Evolutionary conservation across 2,797 vertebrate genomes (phyloP), one percentile per base, ranked within the genome.

Genomic region (Intellagama lesueurii): DNA sequence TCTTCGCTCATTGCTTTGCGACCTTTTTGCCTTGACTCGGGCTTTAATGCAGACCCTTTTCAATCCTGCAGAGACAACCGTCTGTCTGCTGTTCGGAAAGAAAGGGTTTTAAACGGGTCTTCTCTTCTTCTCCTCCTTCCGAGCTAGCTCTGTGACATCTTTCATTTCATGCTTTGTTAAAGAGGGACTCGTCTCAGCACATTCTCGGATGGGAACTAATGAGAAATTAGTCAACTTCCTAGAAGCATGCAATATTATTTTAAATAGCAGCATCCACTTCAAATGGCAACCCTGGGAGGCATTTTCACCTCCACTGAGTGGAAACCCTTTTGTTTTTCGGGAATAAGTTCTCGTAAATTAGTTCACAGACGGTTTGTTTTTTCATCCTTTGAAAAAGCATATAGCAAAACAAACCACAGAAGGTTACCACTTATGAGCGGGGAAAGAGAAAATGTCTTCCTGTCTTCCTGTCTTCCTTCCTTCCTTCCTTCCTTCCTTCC

Each of bases 91-190:
- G 94, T 22, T 14, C 5, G 72, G 92, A 92, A 89, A 91, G 66
- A 76, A 47, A 88, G 0, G 90, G 82, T 0, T 64, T 19, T 64
- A 14, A 64, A 4, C 60, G 1, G 60, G 16, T 5, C 60, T 64
- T 14, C 5, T 64, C 60, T 24, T 64, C 60, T 22, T 64, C 49
- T 79, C 28, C 91, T 93, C 88, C 81, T 90, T 87, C 88, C 60
- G 3, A 80, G 85, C 30, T 19, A 47, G 0, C 82, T 75, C 35
- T 68, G 89, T 77, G 60, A 87, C 87, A 87, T 91, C 89, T 89
- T 94, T 96, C 94, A 92, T 95, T 95, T 95, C 94, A 95, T 90
- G 94, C 94, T 94, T 95, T 93, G 91, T 95, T 95, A 93, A 94
- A 94, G 94, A 91, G 78, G 91, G 91, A 92, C 91, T 88, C 52